These are phyloP conservation scores for Enteromius anoplus DNA, from an alignment of 2,797 vertebrate genomes.

Conservation along the genomic window DNA sequence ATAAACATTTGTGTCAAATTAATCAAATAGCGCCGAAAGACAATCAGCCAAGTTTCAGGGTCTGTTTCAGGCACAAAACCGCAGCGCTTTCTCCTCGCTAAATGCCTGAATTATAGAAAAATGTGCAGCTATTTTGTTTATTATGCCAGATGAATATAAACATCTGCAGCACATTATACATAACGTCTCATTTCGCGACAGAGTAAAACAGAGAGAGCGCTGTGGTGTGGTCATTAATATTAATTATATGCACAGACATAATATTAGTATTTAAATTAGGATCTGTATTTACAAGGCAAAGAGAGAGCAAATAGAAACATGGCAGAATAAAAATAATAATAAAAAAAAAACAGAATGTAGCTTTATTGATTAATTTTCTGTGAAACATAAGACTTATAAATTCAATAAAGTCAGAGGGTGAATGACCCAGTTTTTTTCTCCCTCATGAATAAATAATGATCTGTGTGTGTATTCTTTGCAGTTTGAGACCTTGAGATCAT, in stretches of 20 bases:
- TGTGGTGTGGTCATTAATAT: not conserved
- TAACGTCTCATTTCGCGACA: not conserved
- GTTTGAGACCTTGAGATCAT: conserved; percentile 41
- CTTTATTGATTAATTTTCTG: not conserved
- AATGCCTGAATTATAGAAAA: not conserved
- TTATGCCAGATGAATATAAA: conserved; percentile 21
- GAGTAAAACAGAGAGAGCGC: not conserved
- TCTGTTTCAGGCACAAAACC: not conserved
- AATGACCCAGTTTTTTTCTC: conserved; percentile 83
- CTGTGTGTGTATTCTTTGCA: conserved; percentile 38
- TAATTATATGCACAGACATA: not conserved
- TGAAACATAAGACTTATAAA: conserved; percentile 5
- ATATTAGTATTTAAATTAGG: conserved; percentile 22
- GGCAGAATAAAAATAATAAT: not conserved
- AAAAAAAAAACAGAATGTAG: not conserved
- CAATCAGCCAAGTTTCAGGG: not conserved
- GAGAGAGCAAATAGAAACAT: not conserved
- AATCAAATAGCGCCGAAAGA: conserved; percentile 11
- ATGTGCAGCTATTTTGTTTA: conserved; percentile 14
- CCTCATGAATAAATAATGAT: conserved; percentile 82
- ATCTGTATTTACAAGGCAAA: conserved; percentile 1
- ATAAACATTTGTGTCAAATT: conserved; percentile 34
- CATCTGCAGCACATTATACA: conserved; percentile 12
- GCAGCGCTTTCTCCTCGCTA: not conserved
- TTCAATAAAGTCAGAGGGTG: conserved; percentile 67